phyloP scores from a whole-genome alignment of 2,797 vertebrate species.

The Stomatorhinus walkeri region DNA sequence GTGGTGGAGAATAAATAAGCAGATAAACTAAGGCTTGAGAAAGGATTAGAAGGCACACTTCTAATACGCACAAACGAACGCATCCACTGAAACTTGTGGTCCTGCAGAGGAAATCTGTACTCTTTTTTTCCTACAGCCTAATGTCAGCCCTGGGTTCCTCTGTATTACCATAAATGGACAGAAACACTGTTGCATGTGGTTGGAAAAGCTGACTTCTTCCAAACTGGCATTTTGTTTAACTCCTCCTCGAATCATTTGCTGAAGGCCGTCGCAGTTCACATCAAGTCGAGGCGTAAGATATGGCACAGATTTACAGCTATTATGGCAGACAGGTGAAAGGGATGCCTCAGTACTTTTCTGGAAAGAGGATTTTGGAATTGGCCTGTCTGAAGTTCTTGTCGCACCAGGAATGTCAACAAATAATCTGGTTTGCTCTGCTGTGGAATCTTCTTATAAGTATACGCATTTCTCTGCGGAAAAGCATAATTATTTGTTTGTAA shows the following conservation, averaged over 20 bases:
- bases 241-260: conserved; percentile 20
- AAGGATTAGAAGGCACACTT: neutral
- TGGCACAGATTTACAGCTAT: conserved; percentile 23
- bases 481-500: neutral
- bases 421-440: conserved; percentile 25
- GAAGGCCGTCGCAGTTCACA: conserved; percentile 29
- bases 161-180: conserved; percentile 25
- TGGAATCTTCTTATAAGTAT: conserved; percentile 19
- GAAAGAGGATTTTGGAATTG: conserved; percentile 4
- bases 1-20: conserved; percentile 26
- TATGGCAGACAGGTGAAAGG: conserved; percentile 25
- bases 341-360: conserved; percentile 24
- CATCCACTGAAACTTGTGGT: neutral
- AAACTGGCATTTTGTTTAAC: conserved; percentile 17
- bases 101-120: neutral
- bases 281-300: conserved; percentile 20
- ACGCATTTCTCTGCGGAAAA: neutral
- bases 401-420: conserved; percentile 16
- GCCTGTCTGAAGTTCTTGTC: conserved; percentile 6
- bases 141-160: conserved; percentile 13
- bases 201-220: conserved; percentile 27
- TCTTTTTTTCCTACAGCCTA: neutral
- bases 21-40: neutral
- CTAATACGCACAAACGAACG: neutral
- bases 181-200: conserved; percentile 5